Evolutionary conservation across 2,888 invertebrate species (phyloP).

Genomic region (Standfussiana lucernea): DNA sequence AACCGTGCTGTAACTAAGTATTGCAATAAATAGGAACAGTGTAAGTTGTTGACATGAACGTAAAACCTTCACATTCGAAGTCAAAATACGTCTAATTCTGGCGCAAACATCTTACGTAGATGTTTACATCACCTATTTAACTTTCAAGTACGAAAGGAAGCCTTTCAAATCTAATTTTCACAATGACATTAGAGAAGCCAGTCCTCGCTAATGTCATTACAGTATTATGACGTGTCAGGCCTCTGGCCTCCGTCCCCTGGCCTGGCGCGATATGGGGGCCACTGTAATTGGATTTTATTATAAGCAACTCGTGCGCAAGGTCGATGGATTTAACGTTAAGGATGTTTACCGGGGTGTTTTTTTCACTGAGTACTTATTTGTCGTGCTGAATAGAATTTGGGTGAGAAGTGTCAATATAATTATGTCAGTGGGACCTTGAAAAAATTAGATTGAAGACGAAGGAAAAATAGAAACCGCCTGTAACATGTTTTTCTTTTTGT

Average conservation of each 20-base stretch:
- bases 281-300: conserved; percentile 56
- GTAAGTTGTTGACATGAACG: background rate
- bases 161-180: conserved; percentile 68
- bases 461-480: background rate
- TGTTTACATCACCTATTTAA: background rate
- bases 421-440: background rate
- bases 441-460: background rate
- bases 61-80: background rate
- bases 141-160: conserved; percentile 28
- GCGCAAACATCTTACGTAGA: background rate
- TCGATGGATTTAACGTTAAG: conserved; percentile 10
- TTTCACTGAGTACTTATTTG: conserved; percentile 1
- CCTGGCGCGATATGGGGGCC: conserved; percentile 16
- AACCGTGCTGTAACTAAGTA: background rate
- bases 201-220: conserved; percentile 63
- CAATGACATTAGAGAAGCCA: conserved; percentile 70
- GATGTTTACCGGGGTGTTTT: background rate
- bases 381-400: background rate
- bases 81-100: background rate
- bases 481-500: background rate
- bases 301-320: conserved; percentile 60
- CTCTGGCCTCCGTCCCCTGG: background rate
- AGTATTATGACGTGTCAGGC: conserved; percentile 35
- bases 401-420: conserved; percentile 23
- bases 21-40: background rate